Conservation (phyloP, 1,140 invertebrate genomes). For the Agrypnia vestita region DNA sequence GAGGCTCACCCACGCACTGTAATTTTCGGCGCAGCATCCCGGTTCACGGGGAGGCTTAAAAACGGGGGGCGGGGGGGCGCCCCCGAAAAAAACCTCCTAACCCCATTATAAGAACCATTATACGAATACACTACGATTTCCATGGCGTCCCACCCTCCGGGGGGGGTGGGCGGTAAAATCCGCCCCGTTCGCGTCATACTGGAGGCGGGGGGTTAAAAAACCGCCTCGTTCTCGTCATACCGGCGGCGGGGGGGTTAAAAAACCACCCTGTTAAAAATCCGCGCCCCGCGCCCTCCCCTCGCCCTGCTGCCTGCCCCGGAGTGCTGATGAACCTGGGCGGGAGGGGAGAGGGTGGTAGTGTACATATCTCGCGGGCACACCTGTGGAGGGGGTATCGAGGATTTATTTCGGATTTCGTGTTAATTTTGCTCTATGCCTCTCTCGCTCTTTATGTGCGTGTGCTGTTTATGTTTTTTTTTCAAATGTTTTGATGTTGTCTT, state of each 20-base stretch:
- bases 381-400: constrained; percentile 49
- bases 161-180: constrained; percentile 42
- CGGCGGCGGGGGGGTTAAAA: constrained; percentile 47
- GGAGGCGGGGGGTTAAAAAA: constrained; percentile 50
- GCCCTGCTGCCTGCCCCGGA: constrained; percentile 8
- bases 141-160: constrained; percentile 28
- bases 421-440: constrained; percentile 55
- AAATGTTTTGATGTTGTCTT: constrained; percentile 37
- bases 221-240: constrained; percentile 44
- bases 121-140: constrained; percentile 59
- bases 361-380: constrained; percentile 57
- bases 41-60: neutral
- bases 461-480: constrained; percentile 47
- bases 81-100: constrained; percentile 60
- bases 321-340: constrained; percentile 57
- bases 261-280: constrained; percentile 53
- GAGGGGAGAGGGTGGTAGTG: neutral
- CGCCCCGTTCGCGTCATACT: constrained; percentile 21
- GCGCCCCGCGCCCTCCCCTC: constrained; percentile 32
- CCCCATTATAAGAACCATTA: constrained; percentile 61
- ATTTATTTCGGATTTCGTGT: constrained; percentile 57
- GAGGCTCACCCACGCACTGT: constrained; percentile 55
- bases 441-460: constrained; percentile 22
- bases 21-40: constrained; percentile 55
- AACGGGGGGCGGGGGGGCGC: constrained; percentile 11